phyloP scores from a whole-genome alignment of 2,113 vertebrate genomes.

The Poicephalus gulielmi region DNA sequence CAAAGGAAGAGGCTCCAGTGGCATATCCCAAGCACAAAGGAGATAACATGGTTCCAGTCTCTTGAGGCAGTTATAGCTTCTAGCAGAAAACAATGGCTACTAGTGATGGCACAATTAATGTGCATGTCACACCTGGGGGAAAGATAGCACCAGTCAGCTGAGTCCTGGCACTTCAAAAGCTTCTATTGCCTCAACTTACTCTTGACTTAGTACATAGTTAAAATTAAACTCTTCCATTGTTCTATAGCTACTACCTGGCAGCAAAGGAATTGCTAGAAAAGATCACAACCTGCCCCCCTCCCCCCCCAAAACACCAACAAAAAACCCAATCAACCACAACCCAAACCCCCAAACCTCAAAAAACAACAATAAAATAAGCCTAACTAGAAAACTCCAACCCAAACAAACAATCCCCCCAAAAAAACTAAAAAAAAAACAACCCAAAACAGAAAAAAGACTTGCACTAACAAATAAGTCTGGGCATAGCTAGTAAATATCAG shows the following conservation, averaged over 20 bases:
- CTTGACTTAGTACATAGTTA: not conserved
- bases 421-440: no score
- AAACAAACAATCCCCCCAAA: not conserved
- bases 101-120: not conserved
- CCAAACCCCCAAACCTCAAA: not conserved
- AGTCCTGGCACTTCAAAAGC: not conserved
- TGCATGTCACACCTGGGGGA: not conserved
- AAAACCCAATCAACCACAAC: not conserved
- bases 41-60: slow-evolving; percentile 9
- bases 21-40: not conserved
- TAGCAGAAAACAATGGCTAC: not conserved
- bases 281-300: not conserved
- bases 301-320: not conserved
- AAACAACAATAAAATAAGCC: not conserved
- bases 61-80: not conserved
- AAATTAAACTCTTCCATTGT: not conserved
- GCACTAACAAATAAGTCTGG: not conserved
- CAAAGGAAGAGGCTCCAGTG: not conserved
- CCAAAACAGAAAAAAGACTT: not conserved
- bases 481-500: not conserved
- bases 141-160: not conserved
- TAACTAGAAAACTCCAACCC: not conserved
- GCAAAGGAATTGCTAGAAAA: not conserved
- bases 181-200: not conserved
- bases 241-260: not conserved